These are phyloP conservation scores for Ardeotis arabs DNA, from an alignment of 2,113 vertebrate species.

Conservation along the genomic window DNA sequence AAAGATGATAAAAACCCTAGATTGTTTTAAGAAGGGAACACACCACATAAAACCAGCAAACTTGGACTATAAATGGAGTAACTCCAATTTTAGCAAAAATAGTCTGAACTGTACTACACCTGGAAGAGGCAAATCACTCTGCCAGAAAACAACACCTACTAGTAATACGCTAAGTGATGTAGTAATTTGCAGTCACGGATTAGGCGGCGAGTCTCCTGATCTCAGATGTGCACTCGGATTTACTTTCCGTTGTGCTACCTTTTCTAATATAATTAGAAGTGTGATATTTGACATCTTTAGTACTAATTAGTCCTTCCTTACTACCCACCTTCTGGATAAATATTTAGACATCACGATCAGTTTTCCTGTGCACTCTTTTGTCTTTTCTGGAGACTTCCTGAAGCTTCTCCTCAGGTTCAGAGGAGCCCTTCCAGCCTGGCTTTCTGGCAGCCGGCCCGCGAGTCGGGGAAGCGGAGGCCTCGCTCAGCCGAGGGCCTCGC, in stretches of 20 bases:
- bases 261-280: neutral
- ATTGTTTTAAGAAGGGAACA: neutral
- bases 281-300: constrained; percentile 18
- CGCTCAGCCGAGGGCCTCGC: neutral
- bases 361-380: neutral
- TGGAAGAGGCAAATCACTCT: neutral
- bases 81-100: neutral
- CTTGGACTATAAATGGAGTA: neutral
- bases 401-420: neutral
- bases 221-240: neutral
- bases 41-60: neutral
- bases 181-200: neutral
- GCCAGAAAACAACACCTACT: neutral
- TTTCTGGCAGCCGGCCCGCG: neutral
- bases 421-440: neutral
- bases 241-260: neutral
- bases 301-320: neutral
- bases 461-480: accelerated
- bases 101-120: neutral
- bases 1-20: neutral
- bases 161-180: neutral
- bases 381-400: constrained; percentile 2
- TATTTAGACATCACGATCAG: neutral
- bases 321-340: neutral
- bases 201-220: neutral